Evolutionary conservation across 2,888 invertebrate species (phyloP), one percentile per base, ranked within the genome.

Genomic region (Andrena bucephala): DNA sequence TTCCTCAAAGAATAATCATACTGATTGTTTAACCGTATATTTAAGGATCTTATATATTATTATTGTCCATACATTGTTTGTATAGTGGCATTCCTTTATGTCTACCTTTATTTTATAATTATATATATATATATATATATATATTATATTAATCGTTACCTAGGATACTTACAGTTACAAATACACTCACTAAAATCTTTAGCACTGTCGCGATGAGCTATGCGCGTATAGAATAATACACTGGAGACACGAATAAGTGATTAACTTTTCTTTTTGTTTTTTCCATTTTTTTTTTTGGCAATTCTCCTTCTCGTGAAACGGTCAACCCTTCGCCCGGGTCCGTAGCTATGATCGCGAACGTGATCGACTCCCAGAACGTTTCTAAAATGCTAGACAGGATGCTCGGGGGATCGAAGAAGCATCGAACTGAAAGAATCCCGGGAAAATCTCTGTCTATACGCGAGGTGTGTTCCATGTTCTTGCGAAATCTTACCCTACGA

Each of bases 61-160:
- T 93, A 94, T 94, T 94, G 93, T 94, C 94, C 91, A 92, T 93
- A 93, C 90, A 93, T 90, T 92, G 91, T 91, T 91, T 86, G 87
- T 90, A 90, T 89, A 90, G 90, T 91, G 89, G 87, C 88, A 89
- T 90, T 89, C 86, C 82, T 91, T 89, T 89, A 85, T 42, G 76
- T 77, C 85, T 87, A 89, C 78, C 75, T 87, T 88, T 83, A 86
- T 84, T 87, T 85, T 84, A 86, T 83, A 89, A 82, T 85, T 85
- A 83, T 85, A 74, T 82, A 76, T 88, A 76, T 88, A 79, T 83
- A 83, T 85, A 74, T 82, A 76, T 88, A 76, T 88, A 79, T 83
- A 74, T 86, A 78, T 84, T 83, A 90, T 92, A 91, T 92, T 89
- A 90, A 86, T 90, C 85, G 76, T 88, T 86, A 87, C 74, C 83